Evolutionary conservation across 2,113 vertebrate species (phyloP), one percentile per base, ranked within the genome.

Genomic region (Cnemophilus loriae): DNA sequence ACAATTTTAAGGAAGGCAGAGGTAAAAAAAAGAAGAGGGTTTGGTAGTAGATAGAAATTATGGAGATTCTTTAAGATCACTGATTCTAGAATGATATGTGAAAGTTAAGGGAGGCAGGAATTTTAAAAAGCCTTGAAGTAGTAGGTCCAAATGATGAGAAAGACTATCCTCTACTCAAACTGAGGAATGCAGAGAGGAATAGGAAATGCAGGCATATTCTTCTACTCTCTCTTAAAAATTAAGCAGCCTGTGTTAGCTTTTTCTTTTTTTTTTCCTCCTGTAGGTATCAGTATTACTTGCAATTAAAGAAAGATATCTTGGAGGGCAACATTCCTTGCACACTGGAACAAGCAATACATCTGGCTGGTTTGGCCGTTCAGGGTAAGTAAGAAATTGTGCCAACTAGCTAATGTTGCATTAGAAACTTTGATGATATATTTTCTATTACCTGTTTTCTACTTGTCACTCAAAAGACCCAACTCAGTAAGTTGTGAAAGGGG

Each of bases 241-340:
- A 67, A 63, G 49, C 63, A 83, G 49, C 13, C 27, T 11, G 23
- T 53, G 32, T 46, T 78, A 65, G 16, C 33, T 82, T 16, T 92
- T 39, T 52, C 11, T 82, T 56, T 78, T 87, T 71, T 44, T 65
- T 3, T 65, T 9, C 11, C 67, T 68, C 30, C 24, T 73, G 60
- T 97, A 99, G 99, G 97, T 99, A 99, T 98, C 99, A 99, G 98
- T 99, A 99, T 99, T 99, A 99, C 91, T 98, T 99, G 49, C 99
- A 99, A 79, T 95, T 99, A 95, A 99, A 99, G 98, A 99, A 99
- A 96, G 99, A 99, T 95, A 98, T 99, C 96, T 97, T 99, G 97
- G 99, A 99, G 93, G 99, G 99, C 81, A 98, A 97, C 96, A 99
- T 99, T 98, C 98, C 99, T 73, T 99, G 99, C 97, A 98, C 98